Evolutionary conservation across 2,888 invertebrate species (phyloP).

Genomic region (Myopa testacea): DNA sequence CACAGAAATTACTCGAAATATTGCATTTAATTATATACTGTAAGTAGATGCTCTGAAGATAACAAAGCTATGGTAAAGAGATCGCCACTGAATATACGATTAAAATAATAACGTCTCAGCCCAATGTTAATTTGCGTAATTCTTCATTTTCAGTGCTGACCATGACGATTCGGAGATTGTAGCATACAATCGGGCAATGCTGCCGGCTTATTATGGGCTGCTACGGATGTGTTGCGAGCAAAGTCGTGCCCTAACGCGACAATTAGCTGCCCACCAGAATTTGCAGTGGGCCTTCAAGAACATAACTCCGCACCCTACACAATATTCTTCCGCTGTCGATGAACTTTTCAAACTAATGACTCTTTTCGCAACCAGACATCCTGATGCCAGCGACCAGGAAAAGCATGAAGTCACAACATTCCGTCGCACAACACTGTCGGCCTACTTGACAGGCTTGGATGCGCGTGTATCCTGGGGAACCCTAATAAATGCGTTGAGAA

Average conservation of each 20-base stretch:
- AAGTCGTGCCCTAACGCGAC: conserved; percentile 85
- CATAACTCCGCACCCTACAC: conserved; percentile 94
- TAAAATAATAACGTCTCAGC: background rate
- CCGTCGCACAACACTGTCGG: conserved; percentile 84
- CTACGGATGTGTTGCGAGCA: conserved; percentile 91
- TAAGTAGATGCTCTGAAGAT: conserved; percentile 69
- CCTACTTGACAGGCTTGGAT: conserved; percentile 90
- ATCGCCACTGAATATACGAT: too few species aligned
- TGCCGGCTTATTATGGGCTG: conserved; percentile 92
- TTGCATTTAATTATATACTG: conserved; percentile 97
- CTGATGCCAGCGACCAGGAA: conserved; percentile 81
- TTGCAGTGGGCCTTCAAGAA: conserved; percentile 97
- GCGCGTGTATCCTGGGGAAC: conserved; percentile 94
- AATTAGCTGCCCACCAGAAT: conserved; percentile 92
- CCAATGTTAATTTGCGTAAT: background rate
- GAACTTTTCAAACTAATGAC: conserved; percentile 92
- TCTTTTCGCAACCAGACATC: conserved; percentile 86
- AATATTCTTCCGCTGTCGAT: conserved; percentile 92
- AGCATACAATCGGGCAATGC: conserved; percentile 91
- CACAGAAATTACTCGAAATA: conserved; percentile 89
- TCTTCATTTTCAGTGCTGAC: conserved; percentile 78
- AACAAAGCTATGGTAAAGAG: background rate
- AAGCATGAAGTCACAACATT: conserved; percentile 87
- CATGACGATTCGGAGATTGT: conserved; percentile 97
- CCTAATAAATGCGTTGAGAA: conserved; percentile 89